Evolutionary conservation across 64 coral and sea anemone species (phyloP).

Genomic region (Hydrozoanthus tunicans): DNA sequence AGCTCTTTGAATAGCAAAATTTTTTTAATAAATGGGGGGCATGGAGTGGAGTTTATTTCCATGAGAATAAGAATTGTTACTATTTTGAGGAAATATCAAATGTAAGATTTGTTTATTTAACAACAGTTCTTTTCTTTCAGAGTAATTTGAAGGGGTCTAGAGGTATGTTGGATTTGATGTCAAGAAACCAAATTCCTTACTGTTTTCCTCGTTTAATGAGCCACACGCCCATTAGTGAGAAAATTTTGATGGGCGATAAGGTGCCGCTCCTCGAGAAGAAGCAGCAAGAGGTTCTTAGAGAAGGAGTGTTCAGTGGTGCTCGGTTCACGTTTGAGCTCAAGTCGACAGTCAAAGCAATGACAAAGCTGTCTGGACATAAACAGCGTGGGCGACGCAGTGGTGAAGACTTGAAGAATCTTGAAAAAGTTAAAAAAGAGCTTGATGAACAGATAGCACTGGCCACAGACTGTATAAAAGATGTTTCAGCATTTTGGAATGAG

Average conservation of each 20-base stretch:
- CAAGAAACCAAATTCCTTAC: slow-evolving; percentile 81
- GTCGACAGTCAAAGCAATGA: slow-evolving; percentile 80
- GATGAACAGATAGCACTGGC: slow-evolving; percentile 62
- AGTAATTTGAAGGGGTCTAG: slow-evolving; percentile 62
- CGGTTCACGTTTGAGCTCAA: slow-evolving; percentile 67
- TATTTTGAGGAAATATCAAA: neutral
- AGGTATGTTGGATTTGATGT: slow-evolving; percentile 65
- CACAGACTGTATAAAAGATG: slow-evolving; percentile 63
- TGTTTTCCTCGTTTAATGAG: slow-evolving; percentile 86
- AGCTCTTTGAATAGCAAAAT: too few relatives aligned
- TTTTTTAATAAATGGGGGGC: too few relatives aligned
- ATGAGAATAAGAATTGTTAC: too few relatives aligned
- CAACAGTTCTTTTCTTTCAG: slow-evolving; percentile 19
- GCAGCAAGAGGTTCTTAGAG: slow-evolving; percentile 55
- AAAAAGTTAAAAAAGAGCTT: slow-evolving; percentile 55
- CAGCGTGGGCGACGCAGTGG: slow-evolving; percentile 13
- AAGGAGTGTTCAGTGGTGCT: slow-evolving; percentile 66
- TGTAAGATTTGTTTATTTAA: neutral
- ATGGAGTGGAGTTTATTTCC: too few relatives aligned
- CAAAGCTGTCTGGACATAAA: slow-evolving; percentile 33
- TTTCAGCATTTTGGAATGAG: slow-evolving; percentile 67
- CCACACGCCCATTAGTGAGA: slow-evolving; percentile 72
- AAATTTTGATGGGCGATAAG: slow-evolving; percentile 84
- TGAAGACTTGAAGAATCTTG: slow-evolving; percentile 22
- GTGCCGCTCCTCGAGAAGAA: slow-evolving; percentile 50